A percentile compares a stretch with the other conserved stretches of the same genome.
Conservation (phyloP, 2,888 invertebrate species). For the Meiosimyza platycephala region DNA sequence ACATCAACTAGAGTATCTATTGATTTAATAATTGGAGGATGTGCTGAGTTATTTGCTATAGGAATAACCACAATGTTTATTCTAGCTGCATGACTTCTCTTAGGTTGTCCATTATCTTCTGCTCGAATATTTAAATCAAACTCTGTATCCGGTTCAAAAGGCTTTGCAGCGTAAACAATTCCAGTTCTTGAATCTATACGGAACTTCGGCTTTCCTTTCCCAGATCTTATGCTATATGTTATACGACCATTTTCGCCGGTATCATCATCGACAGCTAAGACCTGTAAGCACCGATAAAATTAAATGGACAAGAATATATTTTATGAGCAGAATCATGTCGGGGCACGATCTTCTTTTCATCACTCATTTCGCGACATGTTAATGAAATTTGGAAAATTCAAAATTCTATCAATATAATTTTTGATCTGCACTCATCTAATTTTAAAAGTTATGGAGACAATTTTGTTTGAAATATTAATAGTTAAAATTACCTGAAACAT, state of each 20-base stretch:
- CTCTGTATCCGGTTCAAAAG: constrained; percentile 74
- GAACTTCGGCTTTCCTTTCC: constrained; percentile 82
- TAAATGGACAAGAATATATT: too few relatives aligned
- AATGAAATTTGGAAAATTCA: too few relatives aligned
- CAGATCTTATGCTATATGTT: constrained; percentile 83
- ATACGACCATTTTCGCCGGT: constrained; percentile 84
- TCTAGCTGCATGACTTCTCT: constrained; percentile 80
- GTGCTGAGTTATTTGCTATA: constrained; percentile 71
- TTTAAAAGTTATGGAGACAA: too few relatives aligned
- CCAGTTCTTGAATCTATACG: constrained; percentile 86
- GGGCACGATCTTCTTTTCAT: too few relatives aligned
- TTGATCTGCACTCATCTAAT: too few relatives aligned
- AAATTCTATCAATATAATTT: too few relatives aligned
- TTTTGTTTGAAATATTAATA: neutral
- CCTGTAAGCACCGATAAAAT: constrained; percentile 46
- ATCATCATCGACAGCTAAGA: constrained; percentile 84
- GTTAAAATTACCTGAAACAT: constrained; percentile 71
- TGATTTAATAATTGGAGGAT: constrained; percentile 74
- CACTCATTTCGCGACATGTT: too few relatives aligned
- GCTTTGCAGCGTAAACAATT: constrained; percentile 80
- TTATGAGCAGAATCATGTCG: too few relatives aligned
- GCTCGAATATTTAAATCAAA: constrained; percentile 70
- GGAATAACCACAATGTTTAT: constrained; percentile 77
- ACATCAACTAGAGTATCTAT: constrained; percentile 77
- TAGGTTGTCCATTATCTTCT: constrained; percentile 81